These are phyloP conservation scores for Danio aesculapii DNA, from an alignment of 2,797 vertebrate genomes.

Conservation along the genomic window DNA sequence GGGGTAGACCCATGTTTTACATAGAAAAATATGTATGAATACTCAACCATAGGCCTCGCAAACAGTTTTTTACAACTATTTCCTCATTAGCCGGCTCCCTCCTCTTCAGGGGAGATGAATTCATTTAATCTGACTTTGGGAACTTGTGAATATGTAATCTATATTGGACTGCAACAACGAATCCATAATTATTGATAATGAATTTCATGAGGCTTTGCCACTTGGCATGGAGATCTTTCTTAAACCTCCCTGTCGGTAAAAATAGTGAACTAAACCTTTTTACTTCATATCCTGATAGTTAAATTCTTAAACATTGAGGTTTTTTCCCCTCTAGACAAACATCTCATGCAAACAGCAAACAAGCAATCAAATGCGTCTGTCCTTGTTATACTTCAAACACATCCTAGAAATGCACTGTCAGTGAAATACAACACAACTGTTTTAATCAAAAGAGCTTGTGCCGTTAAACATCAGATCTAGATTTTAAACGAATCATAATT, in stretches of 20 bases:
- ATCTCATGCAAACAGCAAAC: background rate
- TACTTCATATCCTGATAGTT: background rate
- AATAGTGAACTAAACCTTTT: background rate
- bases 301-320: no score
- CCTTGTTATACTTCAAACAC: background rate
- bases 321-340: background rate
- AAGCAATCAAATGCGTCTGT: background rate
- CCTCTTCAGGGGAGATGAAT: constrained; percentile 53
- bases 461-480: background rate
- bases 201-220: background rate
- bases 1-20: no score
- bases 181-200: constrained; percentile 13
- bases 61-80: constrained; percentile 54
- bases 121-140: constrained; percentile 60
- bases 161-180: constrained; percentile 22
- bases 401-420: background rate
- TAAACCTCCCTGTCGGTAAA: background rate
- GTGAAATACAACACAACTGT: background rate
- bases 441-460: background rate
- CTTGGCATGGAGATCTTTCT: background rate
- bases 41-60: constrained; percentile 54
- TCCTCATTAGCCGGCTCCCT: constrained; percentile 66
- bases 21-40: no score
- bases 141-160: constrained; percentile 53
- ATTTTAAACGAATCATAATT: background rate